Evolutionary conservation across 2,797 vertebrate genomes (phyloP), one percentile per base, ranked within the genome.

Genomic region (Toxotes lorentzi): DNA sequence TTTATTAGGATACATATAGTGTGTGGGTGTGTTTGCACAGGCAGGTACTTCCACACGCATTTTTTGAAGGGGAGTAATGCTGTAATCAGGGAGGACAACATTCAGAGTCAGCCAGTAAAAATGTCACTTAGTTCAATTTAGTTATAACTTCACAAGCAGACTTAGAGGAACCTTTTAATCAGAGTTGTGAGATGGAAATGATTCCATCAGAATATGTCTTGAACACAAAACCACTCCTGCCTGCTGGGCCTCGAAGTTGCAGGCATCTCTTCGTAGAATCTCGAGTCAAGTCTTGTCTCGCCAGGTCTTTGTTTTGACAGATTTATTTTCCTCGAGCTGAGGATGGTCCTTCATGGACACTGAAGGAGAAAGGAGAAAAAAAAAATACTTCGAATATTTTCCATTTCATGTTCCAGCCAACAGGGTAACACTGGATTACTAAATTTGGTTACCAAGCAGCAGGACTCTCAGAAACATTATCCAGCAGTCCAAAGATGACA

Each of bases 381-480:
- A 56, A 54, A 47, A 50, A 27, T 45, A 10, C 50, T 34, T 7
- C 3, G 4, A 66, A 73, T 70, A 63, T 70, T 85, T 83, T 89
- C 59, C 57, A 80, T 68, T 74, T 14, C 14, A 51, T 62, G n/a
- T 67, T 78, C 35, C 17, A 43, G 63, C 23, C 45, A 41, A 7
- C 51, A 38, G 65, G 30, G 66, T 50, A 32, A 56, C 4, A n/a
- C 5, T 30, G 45, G 24, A 77, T 81, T 34, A 64, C 5, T 65
- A 16, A 50, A 45, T 19, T 2, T 5, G 12, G 83, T 82, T 73
- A 34, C 57, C 69, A 40, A 76, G 75, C 62, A 69, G 16, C 76
- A 65, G 60, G 40, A 63, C 50, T 50, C 53, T 35, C 78, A 27
- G 41, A 87, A 90, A 87, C 82, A 86, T 91, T 88, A 82, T 83